Conservation (phyloP, 92 coral and sea anemone genomes). For the Anthopleura xanthogrammica region DNA sequence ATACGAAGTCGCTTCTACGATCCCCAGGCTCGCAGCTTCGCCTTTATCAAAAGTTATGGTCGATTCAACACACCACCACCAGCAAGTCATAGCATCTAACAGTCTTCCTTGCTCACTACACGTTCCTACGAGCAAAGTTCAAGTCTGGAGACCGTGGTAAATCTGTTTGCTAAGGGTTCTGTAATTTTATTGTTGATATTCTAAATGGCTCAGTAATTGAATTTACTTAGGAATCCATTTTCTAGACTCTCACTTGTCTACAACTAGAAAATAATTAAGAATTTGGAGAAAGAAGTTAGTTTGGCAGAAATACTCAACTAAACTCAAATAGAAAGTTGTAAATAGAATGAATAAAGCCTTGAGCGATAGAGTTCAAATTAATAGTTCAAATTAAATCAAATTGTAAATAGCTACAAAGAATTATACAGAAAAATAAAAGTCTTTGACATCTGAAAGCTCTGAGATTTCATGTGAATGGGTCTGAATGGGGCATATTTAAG, state of each 20-base stretch:
- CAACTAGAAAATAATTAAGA: background rate
- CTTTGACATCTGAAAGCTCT: background rate
- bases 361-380: background rate
- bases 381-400: background rate
- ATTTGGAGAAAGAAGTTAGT: background rate
- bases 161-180: background rate
- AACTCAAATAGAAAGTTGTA: background rate
- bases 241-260: too few species aligned
- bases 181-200: background rate
- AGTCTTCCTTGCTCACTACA: background rate
- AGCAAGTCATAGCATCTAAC: background rate
- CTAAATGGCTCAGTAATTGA: background rate
- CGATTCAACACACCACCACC: background rate
- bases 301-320: background rate
- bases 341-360: background rate
- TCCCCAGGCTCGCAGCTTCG: constrained; percentile 7
- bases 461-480: too few species aligned
- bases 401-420: constrained; percentile 2
- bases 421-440: background rate
- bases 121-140: constrained; percentile 23
- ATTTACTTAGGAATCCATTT: background rate
- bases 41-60: constrained; percentile 10
- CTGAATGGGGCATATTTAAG: too few species aligned
- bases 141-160: constrained; percentile 47
- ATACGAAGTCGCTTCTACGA: constrained; percentile 9